Evolutionary conservation across 2,797 vertebrate species (phyloP), one percentile per base, ranked within the genome.

Genomic region (Okamejei kenojei): DNA sequence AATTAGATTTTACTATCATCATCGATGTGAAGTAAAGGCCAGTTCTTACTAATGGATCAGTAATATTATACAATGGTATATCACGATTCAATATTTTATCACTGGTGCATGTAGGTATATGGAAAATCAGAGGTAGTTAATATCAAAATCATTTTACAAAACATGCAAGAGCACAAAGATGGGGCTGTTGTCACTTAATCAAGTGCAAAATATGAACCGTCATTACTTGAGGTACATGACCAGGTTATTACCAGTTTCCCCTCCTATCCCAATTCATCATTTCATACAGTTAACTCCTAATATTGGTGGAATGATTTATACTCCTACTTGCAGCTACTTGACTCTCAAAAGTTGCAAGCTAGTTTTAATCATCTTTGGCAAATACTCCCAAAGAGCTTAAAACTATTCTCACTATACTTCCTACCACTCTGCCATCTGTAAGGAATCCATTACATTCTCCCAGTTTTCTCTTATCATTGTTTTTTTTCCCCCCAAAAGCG

Each of bases 71-170:
- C 61, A 88, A 88, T 65, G 7, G 84, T 15, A 68, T 61, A 68
- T 65, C 84, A 88, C 9, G 15, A 65, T 65, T 88, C n/a, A 68
- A 88, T 88, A 68, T 35, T 63, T 88, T 65, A 88, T 88, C 68
- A 68, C 32, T 35, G n/a, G 63, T 65, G 82, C 61, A 10, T 63
- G 82, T 17, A 19, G 17, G 9, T 65, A 68, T 88, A 35, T 68
- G 63, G 61, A 19, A n/a, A 88, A 19, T 88, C 61, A 65, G 61
- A 21, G 61, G 29, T 68, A 35, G 63, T 88, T 88, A 88, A 3
- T n/a, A 88, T 88, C 84, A 88, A 35, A 8, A 1, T 32, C 61
- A 21, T 88, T 68, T 88, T 84, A 35, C n/a, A 29, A 88, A 88
- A 54, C 32, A 68, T 21, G 32, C 84, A 11, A 21, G n/a, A 2